These are phyloP conservation scores for Eurytoma californica DNA, from an alignment of 2,888 invertebrate genomes.

Conservation along the genomic window DNA sequence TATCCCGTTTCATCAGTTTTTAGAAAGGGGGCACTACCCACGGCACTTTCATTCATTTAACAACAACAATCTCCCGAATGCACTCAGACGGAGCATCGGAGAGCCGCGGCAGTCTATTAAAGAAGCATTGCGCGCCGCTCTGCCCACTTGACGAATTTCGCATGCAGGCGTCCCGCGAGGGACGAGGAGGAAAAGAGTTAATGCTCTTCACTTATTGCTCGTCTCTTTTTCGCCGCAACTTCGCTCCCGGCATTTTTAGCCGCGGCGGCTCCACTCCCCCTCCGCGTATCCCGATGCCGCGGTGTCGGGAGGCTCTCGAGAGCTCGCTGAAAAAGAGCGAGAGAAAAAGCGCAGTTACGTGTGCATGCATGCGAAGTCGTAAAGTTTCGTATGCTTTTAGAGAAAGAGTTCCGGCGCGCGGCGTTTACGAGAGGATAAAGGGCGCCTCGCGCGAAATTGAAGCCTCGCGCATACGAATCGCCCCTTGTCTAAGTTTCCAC, in stretches of 20 bases:
- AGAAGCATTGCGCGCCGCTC: not conserved
- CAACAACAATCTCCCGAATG: no score
- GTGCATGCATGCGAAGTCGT: constrained; percentile 29
- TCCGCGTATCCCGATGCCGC: constrained; percentile 21
- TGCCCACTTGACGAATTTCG: constrained; percentile 18
- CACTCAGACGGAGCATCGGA: no score
- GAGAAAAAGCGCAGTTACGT: no score
- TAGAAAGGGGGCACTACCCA: no score
- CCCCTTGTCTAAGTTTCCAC: constrained; percentile 46
- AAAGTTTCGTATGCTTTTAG: constrained; percentile 51
- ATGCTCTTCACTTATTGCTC: constrained; percentile 33
- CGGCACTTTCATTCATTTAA: no score
- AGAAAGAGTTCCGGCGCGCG: constrained; percentile 39
- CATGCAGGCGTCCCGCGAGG: not conserved
- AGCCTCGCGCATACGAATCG: constrained; percentile 47
- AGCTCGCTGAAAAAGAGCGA: not conserved
- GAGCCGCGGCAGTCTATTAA: no score
- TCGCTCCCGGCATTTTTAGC: not conserved
- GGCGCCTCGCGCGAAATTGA: constrained; percentile 45
- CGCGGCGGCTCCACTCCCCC: not conserved
- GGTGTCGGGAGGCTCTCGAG: not conserved
- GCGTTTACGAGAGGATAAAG: constrained; percentile 53
- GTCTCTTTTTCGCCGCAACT: not conserved
- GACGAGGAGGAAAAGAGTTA: constrained; percentile 20
- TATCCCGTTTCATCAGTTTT: no score